Evolutionary conservation across 2,113 vertebrate genomes (phyloP).

Genomic region (Megaleporinus macrocephalus): DNA sequence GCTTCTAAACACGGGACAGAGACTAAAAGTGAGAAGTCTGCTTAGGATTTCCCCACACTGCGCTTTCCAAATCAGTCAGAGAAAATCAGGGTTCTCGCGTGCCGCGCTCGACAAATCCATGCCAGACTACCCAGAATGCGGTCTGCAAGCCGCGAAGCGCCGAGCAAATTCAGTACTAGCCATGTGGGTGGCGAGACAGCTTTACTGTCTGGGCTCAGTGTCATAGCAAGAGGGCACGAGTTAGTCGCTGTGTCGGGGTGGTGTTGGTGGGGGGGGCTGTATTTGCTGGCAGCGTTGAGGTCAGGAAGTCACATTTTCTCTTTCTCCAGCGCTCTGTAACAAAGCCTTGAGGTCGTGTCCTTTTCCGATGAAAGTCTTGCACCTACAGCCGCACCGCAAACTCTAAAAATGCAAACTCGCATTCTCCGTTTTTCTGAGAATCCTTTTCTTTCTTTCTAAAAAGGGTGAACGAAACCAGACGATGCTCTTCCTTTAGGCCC

Average conservation of each 20-base stretch:
- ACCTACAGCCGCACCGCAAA: background rate
- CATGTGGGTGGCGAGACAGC: slow-evolving; percentile 65
- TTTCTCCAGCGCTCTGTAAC: slow-evolving; percentile 57
- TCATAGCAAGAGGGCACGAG: slow-evolving; percentile 58
- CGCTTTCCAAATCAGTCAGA: slow-evolving; percentile 33
- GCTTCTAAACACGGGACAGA: background rate
- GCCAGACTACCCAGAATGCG: slow-evolving; percentile 60
- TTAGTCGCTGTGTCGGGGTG: slow-evolving; percentile 11
- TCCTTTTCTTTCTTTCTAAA: background rate
- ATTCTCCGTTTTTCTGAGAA: slow-evolving; percentile 32
- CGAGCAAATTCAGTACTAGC: slow-evolving; percentile 29
- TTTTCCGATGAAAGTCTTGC: slow-evolving; percentile 42
- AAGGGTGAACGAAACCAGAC: background rate
- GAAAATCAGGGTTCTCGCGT: slow-evolving; percentile 50
- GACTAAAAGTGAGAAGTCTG: background rate
- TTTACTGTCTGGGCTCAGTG: slow-evolving; percentile 56
- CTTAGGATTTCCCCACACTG: slow-evolving; percentile 3
- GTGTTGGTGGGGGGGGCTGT: slow-evolving; percentile 10
- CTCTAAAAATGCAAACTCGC: background rate
- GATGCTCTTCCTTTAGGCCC: too few relatives aligned
- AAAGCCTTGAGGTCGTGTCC: slow-evolving; percentile 65
- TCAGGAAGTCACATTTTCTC: slow-evolving; percentile 73
- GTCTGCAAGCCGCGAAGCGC: slow-evolving; percentile 43
- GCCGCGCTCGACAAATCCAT: slow-evolving; percentile 55
- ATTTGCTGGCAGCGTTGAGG: slow-evolving; percentile 56